Percentiles rank a stretch among this genome's conserved stretches.
Conservation (phyloP, 2,888 invertebrate species). For the Netelia fuscicornis region DNA sequence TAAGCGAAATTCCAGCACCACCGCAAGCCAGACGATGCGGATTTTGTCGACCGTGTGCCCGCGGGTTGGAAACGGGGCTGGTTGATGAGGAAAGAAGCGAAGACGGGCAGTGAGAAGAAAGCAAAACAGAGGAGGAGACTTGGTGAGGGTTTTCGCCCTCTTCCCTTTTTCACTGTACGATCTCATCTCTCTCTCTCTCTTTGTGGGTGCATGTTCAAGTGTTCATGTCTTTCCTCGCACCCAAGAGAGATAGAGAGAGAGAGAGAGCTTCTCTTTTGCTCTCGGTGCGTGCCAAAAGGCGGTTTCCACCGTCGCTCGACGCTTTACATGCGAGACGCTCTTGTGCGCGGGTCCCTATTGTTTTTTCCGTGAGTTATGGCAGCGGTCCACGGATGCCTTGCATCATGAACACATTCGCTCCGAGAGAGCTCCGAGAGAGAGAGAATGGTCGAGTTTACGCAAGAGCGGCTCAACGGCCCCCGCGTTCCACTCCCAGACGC, state of each 20-base stretch:
- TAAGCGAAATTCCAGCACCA: background rate
- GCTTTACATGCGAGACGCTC: slow-evolving; percentile 70
- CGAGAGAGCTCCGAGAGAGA: slow-evolving; percentile 18
- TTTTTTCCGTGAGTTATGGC: slow-evolving; percentile 73
- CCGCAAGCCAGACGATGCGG: background rate
- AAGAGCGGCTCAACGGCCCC: slow-evolving; percentile 55
- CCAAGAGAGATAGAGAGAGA: too few relatives aligned
- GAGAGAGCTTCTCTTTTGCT: slow-evolving; percentile 41
- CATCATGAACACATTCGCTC: slow-evolving; percentile 65
- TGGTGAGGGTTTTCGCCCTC: slow-evolving; percentile 43
- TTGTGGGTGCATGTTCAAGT: too few relatives aligned
- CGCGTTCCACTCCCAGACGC: slow-evolving; percentile 65
- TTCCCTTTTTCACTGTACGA: slow-evolving; percentile 43
- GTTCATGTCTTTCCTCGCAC: background rate
- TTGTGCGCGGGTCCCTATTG: slow-evolving; percentile 67
- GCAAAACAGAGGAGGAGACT: slow-evolving; percentile 53
- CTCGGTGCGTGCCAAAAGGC: slow-evolving; percentile 70
- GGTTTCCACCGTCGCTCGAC: slow-evolving; percentile 52
- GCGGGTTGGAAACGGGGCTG: background rate
- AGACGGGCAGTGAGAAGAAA: slow-evolving; percentile 38
- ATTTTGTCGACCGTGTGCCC: background rate
- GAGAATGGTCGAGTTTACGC: slow-evolving; percentile 65
- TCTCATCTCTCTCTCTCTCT: background rate
- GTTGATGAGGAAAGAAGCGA: slow-evolving; percentile 35
- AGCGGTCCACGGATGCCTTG: slow-evolving; percentile 72